phyloP scores from a whole-genome alignment of 2,888 invertebrate species.

The Microdon myrmicae region DNA sequence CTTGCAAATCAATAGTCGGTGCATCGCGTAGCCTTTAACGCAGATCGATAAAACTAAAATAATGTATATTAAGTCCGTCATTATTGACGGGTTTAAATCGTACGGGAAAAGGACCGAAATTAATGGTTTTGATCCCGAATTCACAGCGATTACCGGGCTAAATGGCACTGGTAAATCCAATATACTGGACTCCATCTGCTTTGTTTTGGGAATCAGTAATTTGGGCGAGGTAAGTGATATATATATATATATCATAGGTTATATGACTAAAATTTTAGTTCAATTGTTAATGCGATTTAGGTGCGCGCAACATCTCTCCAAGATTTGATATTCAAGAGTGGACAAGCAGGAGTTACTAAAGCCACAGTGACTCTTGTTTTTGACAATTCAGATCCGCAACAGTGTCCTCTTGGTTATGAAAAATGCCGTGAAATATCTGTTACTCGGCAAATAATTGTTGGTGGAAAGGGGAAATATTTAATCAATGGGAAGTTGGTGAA shows the following conservation, averaged over 20 bases:
- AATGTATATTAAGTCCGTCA: conserved; percentile 93
- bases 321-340: conserved; percentile 97
- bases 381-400: conserved; percentile 84
- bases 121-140: conserved; percentile 90
- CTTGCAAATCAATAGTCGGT: no score
- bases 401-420: conserved; percentile 92
- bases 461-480: conserved; percentile 91
- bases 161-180: conserved; percentile 99
- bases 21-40: no score
- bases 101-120: conserved; percentile 94
- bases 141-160: conserved; percentile 97
- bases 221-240: conserved; percentile 81
- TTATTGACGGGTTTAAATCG: conserved; percentile 97
- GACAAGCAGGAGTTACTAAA: conserved; percentile 94
- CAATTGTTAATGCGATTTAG: no score
- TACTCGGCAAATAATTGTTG: conserved; percentile 85
- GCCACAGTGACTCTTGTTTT: conserved; percentile 96
- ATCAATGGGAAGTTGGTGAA: conserved; percentile 93
- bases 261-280: no score
- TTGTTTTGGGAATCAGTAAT: conserved; percentile 94
- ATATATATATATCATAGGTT: background rate
- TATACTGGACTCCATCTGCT: conserved; percentile 97
- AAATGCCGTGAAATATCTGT: conserved; percentile 90
- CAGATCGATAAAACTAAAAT: no score
- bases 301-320: conserved; percentile 90